These are phyloP conservation scores for Bellardia pandia DNA, from an alignment of 2,888 invertebrate genomes.

Conservation along the genomic window DNA sequence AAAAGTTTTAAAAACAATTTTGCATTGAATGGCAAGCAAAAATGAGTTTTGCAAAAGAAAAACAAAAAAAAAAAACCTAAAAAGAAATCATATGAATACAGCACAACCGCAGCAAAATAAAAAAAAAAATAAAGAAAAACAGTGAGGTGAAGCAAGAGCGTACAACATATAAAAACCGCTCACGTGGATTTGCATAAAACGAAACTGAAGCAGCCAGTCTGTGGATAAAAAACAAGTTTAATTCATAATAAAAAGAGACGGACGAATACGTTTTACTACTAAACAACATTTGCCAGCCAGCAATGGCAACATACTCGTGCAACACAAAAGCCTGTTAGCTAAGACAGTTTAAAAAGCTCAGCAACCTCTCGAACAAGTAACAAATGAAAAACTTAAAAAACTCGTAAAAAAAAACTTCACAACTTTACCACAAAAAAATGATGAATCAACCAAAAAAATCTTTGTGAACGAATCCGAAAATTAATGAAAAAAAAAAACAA, in stretches of 20 bases:
- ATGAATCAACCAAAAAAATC: constrained; percentile 60
- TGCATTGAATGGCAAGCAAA: constrained; percentile 23
- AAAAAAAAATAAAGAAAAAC: constrained; percentile 39
- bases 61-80: background rate
- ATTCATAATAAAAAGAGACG: constrained; percentile 64
- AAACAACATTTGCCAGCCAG: constrained; percentile 21
- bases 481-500: background rate
- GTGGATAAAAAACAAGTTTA: constrained; percentile 66
- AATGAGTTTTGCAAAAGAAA: background rate
- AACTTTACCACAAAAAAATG: constrained; percentile 54
- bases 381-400: constrained; percentile 21
- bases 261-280: constrained; percentile 51
- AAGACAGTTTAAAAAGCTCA: constrained; percentile 62
- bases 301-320: constrained; percentile 45
- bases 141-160: constrained; percentile 41
- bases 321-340: constrained; percentile 47
- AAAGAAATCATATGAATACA: constrained; percentile 56
- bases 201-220: constrained; percentile 57
- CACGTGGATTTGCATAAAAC: constrained; percentile 73
- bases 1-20: constrained; percentile 36
- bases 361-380: constrained; percentile 57
- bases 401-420: constrained; percentile 34
- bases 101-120: constrained; percentile 48
- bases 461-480: constrained; percentile 29
- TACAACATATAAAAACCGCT: constrained; percentile 58